These are phyloP conservation scores for Catharus fuscescens DNA, from an alignment of 2,113 vertebrate genomes.

Conservation along the genomic window DNA sequence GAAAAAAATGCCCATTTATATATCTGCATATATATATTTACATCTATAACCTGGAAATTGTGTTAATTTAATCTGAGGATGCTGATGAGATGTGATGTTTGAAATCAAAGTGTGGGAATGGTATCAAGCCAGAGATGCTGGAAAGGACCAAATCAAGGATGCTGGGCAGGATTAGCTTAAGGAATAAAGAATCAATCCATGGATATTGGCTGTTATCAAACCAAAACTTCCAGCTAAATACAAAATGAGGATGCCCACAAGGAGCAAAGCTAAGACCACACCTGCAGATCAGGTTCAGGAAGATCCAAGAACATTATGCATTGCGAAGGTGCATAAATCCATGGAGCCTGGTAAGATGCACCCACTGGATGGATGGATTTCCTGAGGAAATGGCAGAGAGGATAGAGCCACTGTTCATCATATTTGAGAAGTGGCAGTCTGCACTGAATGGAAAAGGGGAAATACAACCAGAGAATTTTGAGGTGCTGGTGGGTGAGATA, in stretches of 20 bases:
- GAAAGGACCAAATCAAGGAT: neutral
- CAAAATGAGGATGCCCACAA: neutral
- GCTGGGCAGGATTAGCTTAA: neutral
- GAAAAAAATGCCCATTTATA: neutral
- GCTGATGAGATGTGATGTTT: neutral
- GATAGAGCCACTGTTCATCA: neutral
- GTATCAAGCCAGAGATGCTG: neutral
- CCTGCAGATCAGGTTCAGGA: neutral
- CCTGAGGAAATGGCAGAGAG: neutral
- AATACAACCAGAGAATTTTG: neutral
- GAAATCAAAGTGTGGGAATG: neutral
- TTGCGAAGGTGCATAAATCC: neutral
- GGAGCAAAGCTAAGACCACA: neutral
- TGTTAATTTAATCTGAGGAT: neutral
- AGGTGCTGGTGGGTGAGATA: neutral
- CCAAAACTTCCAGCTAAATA: neutral
- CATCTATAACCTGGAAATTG: neutral
- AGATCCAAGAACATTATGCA: neutral
- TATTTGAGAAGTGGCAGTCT: neutral
- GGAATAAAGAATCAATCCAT: accelerated
- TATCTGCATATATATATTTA: neutral
- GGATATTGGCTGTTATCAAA: neutral
- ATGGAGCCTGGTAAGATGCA: neutral
- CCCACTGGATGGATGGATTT: neutral
- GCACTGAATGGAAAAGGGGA: neutral